Conservation (phyloP, 2,888 invertebrate species). For the Pedicia rivosa region DNA sequence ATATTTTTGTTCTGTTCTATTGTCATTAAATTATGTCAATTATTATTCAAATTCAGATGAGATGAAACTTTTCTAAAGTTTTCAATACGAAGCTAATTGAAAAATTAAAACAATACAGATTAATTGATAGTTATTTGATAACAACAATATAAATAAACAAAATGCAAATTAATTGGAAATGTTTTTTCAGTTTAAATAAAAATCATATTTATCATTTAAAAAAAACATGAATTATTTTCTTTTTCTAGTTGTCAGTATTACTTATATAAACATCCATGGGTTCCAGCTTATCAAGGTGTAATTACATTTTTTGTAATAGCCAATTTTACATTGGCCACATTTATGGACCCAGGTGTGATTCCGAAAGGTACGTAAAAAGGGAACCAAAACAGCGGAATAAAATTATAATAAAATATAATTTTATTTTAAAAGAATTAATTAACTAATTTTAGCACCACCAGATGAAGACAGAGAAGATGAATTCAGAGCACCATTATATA, state of each 20-base stretch:
- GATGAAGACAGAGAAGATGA: constrained; percentile 97
- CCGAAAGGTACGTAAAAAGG: constrained; percentile 83
- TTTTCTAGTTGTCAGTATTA: constrained; percentile 68
- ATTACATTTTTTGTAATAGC: constrained; percentile 94
- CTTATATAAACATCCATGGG: constrained; percentile 68
- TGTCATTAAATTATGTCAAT: no score
- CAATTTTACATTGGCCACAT: constrained; percentile 97
- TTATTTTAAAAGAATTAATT: neutral
- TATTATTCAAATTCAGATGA: no score
- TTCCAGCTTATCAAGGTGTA: constrained; percentile 83
- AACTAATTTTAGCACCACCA: constrained; percentile 58
- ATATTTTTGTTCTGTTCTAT: no score
- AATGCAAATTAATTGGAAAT: no score
- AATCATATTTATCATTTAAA: no score
- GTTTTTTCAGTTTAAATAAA: no score
- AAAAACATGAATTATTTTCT: constrained; percentile 5
- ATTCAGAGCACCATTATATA: constrained; percentile 89
- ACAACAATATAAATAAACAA: no score
- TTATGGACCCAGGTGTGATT: constrained; percentile 98
- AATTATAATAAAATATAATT: neutral
- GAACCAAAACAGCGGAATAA: no score
- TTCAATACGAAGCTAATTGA: no score
- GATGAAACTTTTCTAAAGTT: no score
- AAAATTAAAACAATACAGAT: no score
- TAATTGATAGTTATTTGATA: no score